Base-by-base conservation (phyloP, 2,888 invertebrate species). In the Amblyjoppa fuscipennis region DNA sequence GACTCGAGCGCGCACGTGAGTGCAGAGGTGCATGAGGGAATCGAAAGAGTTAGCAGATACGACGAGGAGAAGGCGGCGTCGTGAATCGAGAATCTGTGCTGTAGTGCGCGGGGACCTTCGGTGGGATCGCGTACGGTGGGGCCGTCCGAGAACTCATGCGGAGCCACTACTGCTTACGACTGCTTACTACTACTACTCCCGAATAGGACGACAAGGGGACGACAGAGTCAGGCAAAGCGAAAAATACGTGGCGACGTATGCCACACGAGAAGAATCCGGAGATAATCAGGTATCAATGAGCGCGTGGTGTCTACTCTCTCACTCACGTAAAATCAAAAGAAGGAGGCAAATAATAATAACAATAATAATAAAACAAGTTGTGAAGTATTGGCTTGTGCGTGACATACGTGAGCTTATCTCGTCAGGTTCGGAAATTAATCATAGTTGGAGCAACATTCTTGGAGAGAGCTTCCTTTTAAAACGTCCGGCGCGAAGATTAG, bases 1-100 rank as follows among this genome's bases (percentile, higher is more conserved):
- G 85, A 81, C 85, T 82, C 81, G 71, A 75, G 77, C 70, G 78
- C 78, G 85, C 85, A 85, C 85, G 85, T 85, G 85, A 85, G 85
- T 79, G 78, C 85, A 53, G 34, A 68, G 13, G 76, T 68, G 76
- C 76, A 68, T 68, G 76, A 77, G 76, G 76, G 41, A 77, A 77
- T 77, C 53, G 68, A 56, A 78, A 85, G 84, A 85, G 85, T 82
- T 71, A 76, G 49, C 77, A 64, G 74, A 56, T 68, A 70, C 70
- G 81, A 78, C 73, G 71, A 77, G 77, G 77, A 71, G 73, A 53
- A 71, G 77, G 69, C 71, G 83, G 76, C 84, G 53, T 75, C 71
- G 80, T 81, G 84, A 84, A 84, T 77, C 81, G 84, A 77, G 81
- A 74, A 69, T 78, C 69, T 78, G 71, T 81, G 81, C 71, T 76